Conservation (phyloP, 1,140 invertebrate genomes). For the Drosophila littoralis region DNA sequence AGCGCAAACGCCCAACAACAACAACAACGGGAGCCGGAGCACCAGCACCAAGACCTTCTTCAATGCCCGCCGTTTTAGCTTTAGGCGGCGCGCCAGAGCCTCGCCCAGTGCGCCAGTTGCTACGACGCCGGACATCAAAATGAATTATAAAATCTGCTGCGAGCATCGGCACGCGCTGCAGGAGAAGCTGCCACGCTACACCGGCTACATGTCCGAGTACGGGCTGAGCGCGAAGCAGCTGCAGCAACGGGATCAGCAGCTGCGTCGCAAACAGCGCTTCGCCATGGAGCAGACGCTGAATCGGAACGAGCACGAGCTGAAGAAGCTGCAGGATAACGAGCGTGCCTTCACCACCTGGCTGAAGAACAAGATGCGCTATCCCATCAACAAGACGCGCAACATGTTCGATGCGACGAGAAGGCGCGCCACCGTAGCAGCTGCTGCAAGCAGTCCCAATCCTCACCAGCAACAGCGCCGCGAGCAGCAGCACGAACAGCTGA, state of each 20-base stretch:
- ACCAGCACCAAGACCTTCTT: conserved; percentile 64
- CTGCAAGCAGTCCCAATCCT: conserved; percentile 18
- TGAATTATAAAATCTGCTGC: conserved; percentile 82
- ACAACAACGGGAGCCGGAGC: conserved; percentile 27
- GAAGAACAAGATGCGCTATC: conserved; percentile 83
- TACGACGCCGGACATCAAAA: conserved; percentile 55
- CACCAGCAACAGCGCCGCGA: conserved; percentile 29
- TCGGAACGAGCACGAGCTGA: conserved; percentile 71
- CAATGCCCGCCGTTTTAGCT: conserved; percentile 68
- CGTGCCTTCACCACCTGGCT: conserved; percentile 83
- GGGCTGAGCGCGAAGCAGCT: conserved; percentile 77
- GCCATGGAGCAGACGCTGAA: conserved; percentile 68
- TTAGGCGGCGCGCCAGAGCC: conserved; percentile 51
- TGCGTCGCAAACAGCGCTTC: conserved; percentile 59
- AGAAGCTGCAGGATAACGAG: conserved; percentile 83
- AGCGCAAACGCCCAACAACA: not conserved
- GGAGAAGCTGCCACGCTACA: conserved; percentile 77
- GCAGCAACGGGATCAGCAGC: conserved; percentile 65
- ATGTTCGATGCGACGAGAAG: conserved; percentile 78
- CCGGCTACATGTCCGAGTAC: conserved; percentile 82
- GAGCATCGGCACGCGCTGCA: conserved; percentile 74
- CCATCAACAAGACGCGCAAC: conserved; percentile 80
- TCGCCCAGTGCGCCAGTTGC: conserved; percentile 37
- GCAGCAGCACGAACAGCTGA: conserved; percentile 30
- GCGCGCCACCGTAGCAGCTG: conserved; percentile 60